Base-by-base conservation (phyloP, 2,888 invertebrate species). In the Trachelus iudaicus region DNA sequence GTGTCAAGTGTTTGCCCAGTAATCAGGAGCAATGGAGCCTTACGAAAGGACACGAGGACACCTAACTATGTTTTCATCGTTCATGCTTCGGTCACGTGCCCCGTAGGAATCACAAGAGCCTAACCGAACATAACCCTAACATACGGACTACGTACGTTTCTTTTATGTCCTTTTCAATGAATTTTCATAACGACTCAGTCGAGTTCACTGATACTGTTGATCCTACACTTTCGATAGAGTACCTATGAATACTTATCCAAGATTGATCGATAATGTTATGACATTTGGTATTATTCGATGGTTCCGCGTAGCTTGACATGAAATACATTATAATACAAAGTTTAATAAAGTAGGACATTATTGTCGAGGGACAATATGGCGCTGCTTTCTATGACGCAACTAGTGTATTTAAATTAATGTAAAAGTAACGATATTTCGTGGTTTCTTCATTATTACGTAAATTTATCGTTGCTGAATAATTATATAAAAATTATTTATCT, bases 1-100 rank as follows among this genome's bases (percentile, higher is more conserved):
- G 79, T 73, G 80, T 79, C 79, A 78, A 84, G 84, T 84, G 83
- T 84, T 84, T 84, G 82, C 82, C 31, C 31, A 80, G 74, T 77
- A 76, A 80, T 78, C 71, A 76, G 73, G 40, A 77, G 75, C 77
- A 82, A 81, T 79, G 75, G 76, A 75, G 78, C 75, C 40, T 75
- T 75, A 56, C 76, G 78, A 78, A 78, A 69, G 56, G 23, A 56
- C 23, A 56, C 56, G 56, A 56, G 56, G 75, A 78, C 73, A 73
- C 68, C 74, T 76, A 80, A 81, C 69, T 78, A 69, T 75, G 73
- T 77, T 79, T 76, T 76, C 71, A 68, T 69, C 73, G 76, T 33
- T 37, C 35, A 34, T 82, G 80, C 82, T 83, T 82, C 75, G 71
- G 84, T 11, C 84, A 81, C 84, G 84, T 85, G 84, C 34, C 78